Percentiles rank a stretch among this genome's conserved stretches.
These are phyloP conservation scores for Gambusia yucatana DNA, from an alignment of 2,797 vertebrate genomes.

Conservation along the genomic window DNA sequence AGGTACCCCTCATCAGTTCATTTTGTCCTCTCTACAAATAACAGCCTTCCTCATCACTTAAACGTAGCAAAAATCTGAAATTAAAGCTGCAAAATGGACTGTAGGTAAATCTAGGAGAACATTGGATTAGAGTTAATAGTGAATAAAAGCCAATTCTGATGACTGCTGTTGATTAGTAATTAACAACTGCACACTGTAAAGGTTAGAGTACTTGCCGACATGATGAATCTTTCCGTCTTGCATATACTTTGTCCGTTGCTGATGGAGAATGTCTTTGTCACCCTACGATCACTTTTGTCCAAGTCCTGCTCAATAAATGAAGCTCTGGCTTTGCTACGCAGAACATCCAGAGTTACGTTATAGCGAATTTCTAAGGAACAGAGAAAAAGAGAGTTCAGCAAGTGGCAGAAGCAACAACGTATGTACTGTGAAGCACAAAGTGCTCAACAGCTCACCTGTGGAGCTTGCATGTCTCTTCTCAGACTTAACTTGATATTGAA, in stretches of 20 bases:
- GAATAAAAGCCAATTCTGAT: background rate
- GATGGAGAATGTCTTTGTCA: conserved; percentile 78
- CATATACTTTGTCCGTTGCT: conserved; percentile 57
- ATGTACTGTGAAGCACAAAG: background rate
- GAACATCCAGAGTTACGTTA: conserved; percentile 86
- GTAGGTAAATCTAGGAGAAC: background rate
- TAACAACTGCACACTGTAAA: conserved; percentile 30
- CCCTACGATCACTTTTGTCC: conserved; percentile 79
- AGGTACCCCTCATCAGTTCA: conserved; percentile 24
- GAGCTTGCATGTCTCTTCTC: conserved; percentile 62
- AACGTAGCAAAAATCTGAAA: conserved; percentile 12
- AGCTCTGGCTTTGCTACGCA: conserved; percentile 87
- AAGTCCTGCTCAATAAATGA: conserved; percentile 78
- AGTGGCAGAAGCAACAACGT: background rate
- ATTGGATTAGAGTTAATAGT: background rate
- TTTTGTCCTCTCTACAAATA: conserved; percentile 34
- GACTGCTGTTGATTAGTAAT: background rate
- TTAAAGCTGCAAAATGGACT: conserved; percentile 10
- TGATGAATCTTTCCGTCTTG: conserved; percentile 87
- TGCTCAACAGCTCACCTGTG: conserved; percentile 55
- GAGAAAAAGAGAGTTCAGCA: background rate
- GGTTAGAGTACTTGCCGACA: conserved; percentile 94
- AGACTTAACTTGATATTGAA: conserved; percentile 86
- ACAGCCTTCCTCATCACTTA: conserved; percentile 9
- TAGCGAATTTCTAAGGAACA: conserved; percentile 75